Evolutionary conservation across 2,113 vertebrate species (phyloP).

Genomic region (Callorhinus ursinus): DNA sequence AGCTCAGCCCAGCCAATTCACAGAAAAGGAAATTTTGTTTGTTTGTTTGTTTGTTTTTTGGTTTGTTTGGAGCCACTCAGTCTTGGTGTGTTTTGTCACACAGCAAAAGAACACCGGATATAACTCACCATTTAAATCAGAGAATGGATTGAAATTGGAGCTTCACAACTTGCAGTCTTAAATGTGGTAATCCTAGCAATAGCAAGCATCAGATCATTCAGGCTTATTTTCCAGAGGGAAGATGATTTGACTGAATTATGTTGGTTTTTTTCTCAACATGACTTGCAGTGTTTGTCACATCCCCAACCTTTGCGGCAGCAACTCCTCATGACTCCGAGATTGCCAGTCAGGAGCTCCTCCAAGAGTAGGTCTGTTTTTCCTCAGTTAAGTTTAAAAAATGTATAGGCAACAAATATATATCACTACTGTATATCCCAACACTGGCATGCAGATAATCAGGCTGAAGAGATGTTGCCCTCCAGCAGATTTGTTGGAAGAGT

Average conservation of each 20-base stretch:
- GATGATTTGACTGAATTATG: background rate
- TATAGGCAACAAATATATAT: background rate
- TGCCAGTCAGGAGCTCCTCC: background rate
- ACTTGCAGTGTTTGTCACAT: background rate
- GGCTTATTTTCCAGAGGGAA: background rate
- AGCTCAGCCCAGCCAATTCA: background rate
- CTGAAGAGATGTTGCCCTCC: background rate
- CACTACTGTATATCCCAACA: background rate
- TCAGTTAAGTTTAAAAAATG: background rate
- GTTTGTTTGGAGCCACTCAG: background rate
- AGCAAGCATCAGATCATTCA: background rate
- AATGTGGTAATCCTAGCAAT: background rate
- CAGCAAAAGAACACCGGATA: background rate
- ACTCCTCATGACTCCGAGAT: background rate
- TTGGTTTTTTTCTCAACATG: background rate
- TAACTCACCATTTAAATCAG: background rate
- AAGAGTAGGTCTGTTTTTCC: background rate
- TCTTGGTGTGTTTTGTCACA: background rate
- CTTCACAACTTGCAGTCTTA: background rate
- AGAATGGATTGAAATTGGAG: slow-evolving; percentile 23
- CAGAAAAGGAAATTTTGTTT: background rate
- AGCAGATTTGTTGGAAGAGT: background rate
- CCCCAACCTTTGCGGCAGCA: background rate
- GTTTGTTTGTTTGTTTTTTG: background rate
- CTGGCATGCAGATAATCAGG: background rate